Conservation (phyloP, 1,140 invertebrate species). For the Subanguina moxae region DNA sequence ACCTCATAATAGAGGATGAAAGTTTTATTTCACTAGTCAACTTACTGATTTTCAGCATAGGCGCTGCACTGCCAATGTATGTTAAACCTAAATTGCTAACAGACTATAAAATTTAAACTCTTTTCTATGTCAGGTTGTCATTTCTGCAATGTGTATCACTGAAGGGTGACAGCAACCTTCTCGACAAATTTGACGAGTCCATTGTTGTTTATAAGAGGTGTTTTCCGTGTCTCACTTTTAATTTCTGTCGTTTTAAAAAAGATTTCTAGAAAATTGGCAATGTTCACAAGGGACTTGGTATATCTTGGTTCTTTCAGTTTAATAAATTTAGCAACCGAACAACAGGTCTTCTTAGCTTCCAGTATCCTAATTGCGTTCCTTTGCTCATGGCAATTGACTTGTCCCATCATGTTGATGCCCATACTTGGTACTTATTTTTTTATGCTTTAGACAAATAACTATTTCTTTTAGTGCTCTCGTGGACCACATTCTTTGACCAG, state of each 20-base stretch:
- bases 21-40: too few relatives aligned
- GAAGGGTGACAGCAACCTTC: background rate
- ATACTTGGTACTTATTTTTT: background rate
- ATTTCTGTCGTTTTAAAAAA: background rate
- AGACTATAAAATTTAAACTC: too few relatives aligned
- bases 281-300: background rate
- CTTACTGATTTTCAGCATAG: too few relatives aligned
- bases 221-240: background rate
- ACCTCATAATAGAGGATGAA: too few relatives aligned
- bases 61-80: too few relatives aligned
- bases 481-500: conserved; percentile 20
- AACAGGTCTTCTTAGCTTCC: background rate
- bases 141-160: background rate
- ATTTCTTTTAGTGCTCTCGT: conserved; percentile 8
- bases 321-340: background rate
- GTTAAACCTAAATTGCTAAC: too few relatives aligned
- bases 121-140: background rate
- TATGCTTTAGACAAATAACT: background rate
- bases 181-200: background rate
- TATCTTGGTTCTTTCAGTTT: background rate
- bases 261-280: background rate
- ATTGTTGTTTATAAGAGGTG: background rate
- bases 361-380: background rate
- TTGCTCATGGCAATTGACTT: conserved; percentile 1
- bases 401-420: background rate